Conservation (phyloP, 37 sponge, comb jelly and placozoan species). For the Diacarnus erythraeanus region DNA sequence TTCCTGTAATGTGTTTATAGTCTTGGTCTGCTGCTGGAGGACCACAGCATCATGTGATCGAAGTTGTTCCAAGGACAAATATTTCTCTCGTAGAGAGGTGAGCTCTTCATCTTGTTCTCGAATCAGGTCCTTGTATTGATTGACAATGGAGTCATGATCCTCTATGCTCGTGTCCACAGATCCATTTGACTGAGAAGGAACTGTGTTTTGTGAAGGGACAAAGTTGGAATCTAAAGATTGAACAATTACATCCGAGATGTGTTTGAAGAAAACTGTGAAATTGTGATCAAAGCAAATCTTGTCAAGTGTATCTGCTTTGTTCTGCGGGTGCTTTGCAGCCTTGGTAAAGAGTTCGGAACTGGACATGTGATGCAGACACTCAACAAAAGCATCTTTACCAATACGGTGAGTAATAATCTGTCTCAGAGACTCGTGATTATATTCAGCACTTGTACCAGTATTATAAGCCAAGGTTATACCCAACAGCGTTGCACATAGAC, state of each 20-base stretch:
- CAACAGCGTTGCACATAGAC: conserved; percentile 70
- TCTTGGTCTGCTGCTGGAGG: conserved; percentile 22
- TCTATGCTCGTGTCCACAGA: conserved; percentile 44
- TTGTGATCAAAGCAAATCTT: conserved; percentile 66
- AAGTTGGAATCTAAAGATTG: conserved; percentile 42
- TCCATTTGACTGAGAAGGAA: conserved; percentile 2
- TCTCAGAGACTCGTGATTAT: conserved; percentile 71
- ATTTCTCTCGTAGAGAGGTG: conserved; percentile 7
- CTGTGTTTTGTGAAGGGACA: not conserved
- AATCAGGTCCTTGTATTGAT: conserved; percentile 82
- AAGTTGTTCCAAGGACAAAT: conserved; percentile 32
- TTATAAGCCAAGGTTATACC: conserved; percentile 74
- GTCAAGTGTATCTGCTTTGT: conserved; percentile 4
- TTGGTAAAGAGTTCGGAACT: conserved; percentile 60
- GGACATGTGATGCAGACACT: conserved; percentile 54
- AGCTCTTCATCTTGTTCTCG: conserved; percentile 66
- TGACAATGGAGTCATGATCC: conserved; percentile 82
- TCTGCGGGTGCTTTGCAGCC: conserved; percentile 70
- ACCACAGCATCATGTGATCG: conserved; percentile 1
- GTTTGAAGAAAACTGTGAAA: conserved; percentile 63
- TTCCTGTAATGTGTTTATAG: conserved; percentile 18
- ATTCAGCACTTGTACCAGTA: conserved; percentile 54
- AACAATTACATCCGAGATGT: conserved; percentile 34
- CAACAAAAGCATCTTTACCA: conserved; percentile 61
- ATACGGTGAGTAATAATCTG: conserved; percentile 79